Evolutionary conservation across 1,140 invertebrate species (phyloP), one percentile per base, ranked within the genome.

Genomic region (Rhagoletis zephyria): DNA sequence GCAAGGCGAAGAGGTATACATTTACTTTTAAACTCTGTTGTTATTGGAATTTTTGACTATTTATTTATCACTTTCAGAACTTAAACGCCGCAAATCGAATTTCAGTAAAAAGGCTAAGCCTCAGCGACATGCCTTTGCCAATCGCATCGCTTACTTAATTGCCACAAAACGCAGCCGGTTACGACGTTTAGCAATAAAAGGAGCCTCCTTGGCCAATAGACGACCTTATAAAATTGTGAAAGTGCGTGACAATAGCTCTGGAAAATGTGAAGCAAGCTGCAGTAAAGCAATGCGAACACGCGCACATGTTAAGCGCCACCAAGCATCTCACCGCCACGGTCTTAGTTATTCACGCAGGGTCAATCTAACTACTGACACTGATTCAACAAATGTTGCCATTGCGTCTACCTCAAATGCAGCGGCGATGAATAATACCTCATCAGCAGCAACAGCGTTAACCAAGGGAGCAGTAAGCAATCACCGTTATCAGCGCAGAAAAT

Each of bases 141-240:
- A 93, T 85, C 90, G 92, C 48, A 93, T 93, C 4, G 92, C 92
- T 86, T 93, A 92, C 87, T 87, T 93, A 88, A 92, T 93, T 14
- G 90, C 92, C 40, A 93, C 92, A 16, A 93, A 93, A 88, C 90
- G 92, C 16, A 88, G 91, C 9, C 90, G 91, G 0, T 40, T 93
- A 19, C 87, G 92, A 1, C 89, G 91, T n/a, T 85, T 93, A 87
- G 92, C 92, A n/a, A 89, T 93, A 0, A 92, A 90, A 61, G 85
- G 88, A 30, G 87, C 88, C 14, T 85, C 88, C 1, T n/a, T 87
- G 7, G 74, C 70, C 56, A 87, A 85, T 65, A 45, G 88, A 19
- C 85, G 88, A 87, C 87, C 87, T 63, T 65, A 59, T 12, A 87
- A 65, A 59, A 19, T 87, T 59, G 63, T 65, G 4, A 87, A 85